Base-by-base conservation (phyloP, 1,140 invertebrate species). In the Halesus radiatus region DNA sequence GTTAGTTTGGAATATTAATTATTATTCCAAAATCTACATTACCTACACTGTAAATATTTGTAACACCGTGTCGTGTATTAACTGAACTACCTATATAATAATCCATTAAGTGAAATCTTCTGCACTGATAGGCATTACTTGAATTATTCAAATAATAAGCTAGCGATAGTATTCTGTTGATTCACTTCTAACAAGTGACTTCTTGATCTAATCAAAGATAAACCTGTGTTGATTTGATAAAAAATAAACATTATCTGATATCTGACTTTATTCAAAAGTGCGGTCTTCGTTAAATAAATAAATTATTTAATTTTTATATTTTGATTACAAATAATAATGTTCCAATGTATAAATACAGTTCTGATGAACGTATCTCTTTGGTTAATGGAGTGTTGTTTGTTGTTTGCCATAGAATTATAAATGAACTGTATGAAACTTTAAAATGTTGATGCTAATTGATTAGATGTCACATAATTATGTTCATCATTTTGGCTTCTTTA, bases 401-500 rank as follows among this genome's bases (percentile, higher is more conserved):
- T 10, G 3, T 45, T 4, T 37, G n/a, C n/a, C 7, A 37, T 37
- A 29, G 2, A 3, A 29, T 29, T 29, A 29, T 62, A 7, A 23
- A 29, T 29, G 53, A 62, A 76, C 29, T 76, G 50, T 72, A 70
- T 80, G 32, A n/a, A 78, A 72, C 52, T 66, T 72, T 74, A 37
- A 77, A 60, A 77, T 77, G 70, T 81, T 78, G 80, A 81, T 78
- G 68, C 80, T 81, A 78, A 81, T 74, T 78, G 50, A 75, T 81
- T 81, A 81, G 80, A 78, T 81, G 78, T 78, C 80, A 78, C 54
- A 81, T 53, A 81, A 5, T 45, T 45, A 45, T 37, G 37, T 81
- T 77, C 50, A 81, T 78, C 79, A 81, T 66, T 81, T 81, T 81
- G 80, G 80, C 80, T 81, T 81, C 73, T 70, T 76, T 76, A 18